A percentile compares a stretch with the other conserved stretches of the same genome.
These are phyloP conservation scores for Heliconius melpomene DNA, from an alignment of 1,140 invertebrate genomes.

Conservation along the genomic window DNA sequence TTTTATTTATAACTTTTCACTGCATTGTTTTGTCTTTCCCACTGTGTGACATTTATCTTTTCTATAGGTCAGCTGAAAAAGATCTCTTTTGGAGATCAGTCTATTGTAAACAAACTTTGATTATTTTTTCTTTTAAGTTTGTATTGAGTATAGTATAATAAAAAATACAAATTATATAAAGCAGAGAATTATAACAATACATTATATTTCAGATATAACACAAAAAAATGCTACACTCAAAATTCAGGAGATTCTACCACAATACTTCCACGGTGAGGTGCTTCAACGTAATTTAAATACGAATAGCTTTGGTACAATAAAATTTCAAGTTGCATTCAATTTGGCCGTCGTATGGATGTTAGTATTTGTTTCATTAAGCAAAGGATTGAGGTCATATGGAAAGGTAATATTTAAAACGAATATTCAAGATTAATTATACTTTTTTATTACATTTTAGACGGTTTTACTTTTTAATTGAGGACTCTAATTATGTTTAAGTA, in stretches of 20 bases:
- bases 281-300: constrained; percentile 86
- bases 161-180: not conserved
- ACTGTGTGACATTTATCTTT: too few species aligned
- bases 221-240: constrained; percentile 80
- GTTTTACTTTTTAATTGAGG: too few species aligned
- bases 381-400: constrained; percentile 92
- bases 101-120: too few species aligned
- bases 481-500: too few species aligned
- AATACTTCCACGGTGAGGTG: constrained; percentile 91
- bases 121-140: too few species aligned
- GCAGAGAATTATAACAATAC: constrained; percentile 21
- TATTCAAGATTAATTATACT: too few species aligned
- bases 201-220: constrained; percentile 53
- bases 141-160: too few species aligned
- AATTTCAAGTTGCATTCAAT: constrained; percentile 94
- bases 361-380: constrained; percentile 93
- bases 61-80: too few species aligned
- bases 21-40: too few species aligned
- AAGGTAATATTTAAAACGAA: constrained; percentile 82
- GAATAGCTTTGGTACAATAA: constrained; percentile 86
- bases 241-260: constrained; percentile 88
- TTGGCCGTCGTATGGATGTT: constrained; percentile 95
- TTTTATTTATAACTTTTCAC: too few species aligned
- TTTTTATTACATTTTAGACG: too few species aligned
- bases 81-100: too few species aligned